Evolutionary conservation across 1,140 invertebrate species (phyloP).

Genomic region (Coboldia fuscipes): DNA sequence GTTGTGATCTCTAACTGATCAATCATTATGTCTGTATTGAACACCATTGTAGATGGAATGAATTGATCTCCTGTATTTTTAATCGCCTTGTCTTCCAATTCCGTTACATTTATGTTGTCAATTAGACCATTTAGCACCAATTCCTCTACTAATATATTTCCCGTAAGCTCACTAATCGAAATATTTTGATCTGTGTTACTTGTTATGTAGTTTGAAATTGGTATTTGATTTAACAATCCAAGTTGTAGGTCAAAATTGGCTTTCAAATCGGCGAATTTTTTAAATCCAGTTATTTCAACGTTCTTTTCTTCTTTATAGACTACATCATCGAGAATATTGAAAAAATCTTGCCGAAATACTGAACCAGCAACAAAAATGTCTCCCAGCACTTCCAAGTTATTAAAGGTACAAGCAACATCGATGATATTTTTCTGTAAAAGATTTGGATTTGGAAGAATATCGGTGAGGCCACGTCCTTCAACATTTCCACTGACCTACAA

Average conservation of each 20-base stretch:
- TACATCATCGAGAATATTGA: constrained; percentile 19
- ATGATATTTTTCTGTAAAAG: constrained; percentile 17
- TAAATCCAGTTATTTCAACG: constrained; percentile 15
- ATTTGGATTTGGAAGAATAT: constrained; percentile 22
- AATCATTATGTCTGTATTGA: background rate
- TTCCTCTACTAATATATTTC: constrained; percentile 21
- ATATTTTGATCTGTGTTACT: constrained; percentile 20
- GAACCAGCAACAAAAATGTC: constrained; percentile 15
- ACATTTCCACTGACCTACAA: constrained; percentile 22
- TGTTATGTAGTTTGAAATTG: constrained; percentile 20
- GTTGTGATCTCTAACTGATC: constrained; percentile 8
- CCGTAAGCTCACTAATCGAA: constrained; percentile 13
- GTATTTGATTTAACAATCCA: constrained; percentile 18
- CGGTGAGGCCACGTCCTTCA: constrained; percentile 17
- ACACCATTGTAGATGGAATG: constrained; percentile 5
- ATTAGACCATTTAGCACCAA: constrained; percentile 13
- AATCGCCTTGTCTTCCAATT: constrained; percentile 16
- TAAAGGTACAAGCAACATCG: constrained; percentile 22
- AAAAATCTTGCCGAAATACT: constrained; percentile 10
- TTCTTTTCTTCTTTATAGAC: constrained; percentile 11
- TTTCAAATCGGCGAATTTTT: constrained; percentile 18
- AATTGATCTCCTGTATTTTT: constrained; percentile 15
- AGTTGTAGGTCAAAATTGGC: constrained; percentile 13
- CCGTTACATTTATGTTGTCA: constrained; percentile 17
- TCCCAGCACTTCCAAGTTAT: constrained; percentile 21